Evolutionary conservation across 2,888 invertebrate genomes (phyloP).

Genomic region (Xestia xanthographa): DNA sequence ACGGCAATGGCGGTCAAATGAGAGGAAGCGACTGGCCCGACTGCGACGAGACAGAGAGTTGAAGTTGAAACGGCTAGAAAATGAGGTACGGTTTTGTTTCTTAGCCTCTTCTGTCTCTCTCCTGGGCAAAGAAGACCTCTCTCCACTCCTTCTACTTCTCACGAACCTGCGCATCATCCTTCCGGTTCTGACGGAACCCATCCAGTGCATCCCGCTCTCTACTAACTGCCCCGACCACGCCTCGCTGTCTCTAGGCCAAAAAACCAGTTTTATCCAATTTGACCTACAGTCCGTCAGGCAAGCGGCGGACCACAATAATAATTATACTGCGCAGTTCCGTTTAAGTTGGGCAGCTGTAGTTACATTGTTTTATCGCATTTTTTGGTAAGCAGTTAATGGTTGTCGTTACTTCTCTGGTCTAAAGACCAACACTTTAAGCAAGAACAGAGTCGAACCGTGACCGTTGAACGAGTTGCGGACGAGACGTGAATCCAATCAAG

Average conservation of each 20-base stretch:
- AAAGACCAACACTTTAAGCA: neutral
- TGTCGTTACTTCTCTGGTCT: neutral
- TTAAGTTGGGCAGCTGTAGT: neutral
- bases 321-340: neutral
- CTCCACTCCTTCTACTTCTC: neutral
- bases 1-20: slow-evolving; percentile 84
- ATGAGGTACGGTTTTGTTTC: slow-evolving; percentile 73
- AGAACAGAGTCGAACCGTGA: neutral
- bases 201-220: neutral
- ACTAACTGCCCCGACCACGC: neutral
- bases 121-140: neutral
- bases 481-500: no score
- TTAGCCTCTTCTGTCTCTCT: neutral
- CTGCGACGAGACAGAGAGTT: slow-evolving; percentile 80
- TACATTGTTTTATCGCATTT: neutral
- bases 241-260: neutral
- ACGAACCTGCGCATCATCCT: neutral
- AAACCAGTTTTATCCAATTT: neutral
- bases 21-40: slow-evolving; percentile 82
- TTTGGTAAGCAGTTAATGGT: neutral
- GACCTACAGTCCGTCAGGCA: neutral
- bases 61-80: slow-evolving; percentile 76
- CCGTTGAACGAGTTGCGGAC: neutral
- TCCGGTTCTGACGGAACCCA: neutral
- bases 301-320: neutral